Base-by-base conservation (phyloP, 2,113 vertebrate genomes). In the Antennarius striatus region DNA sequence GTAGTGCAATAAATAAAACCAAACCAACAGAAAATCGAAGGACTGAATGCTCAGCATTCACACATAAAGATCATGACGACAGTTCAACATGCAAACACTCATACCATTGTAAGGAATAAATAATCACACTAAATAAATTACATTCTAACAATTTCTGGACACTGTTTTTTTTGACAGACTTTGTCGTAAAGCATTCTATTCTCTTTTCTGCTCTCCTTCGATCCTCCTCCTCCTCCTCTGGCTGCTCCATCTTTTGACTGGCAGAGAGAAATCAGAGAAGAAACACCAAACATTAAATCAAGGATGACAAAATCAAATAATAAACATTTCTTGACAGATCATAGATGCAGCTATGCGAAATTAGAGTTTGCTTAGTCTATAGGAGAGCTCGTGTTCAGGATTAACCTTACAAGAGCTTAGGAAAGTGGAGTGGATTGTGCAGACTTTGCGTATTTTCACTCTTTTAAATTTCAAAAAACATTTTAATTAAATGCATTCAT, bases 91-190 rank as follows among this genome's bases (percentile, higher is more conserved):
- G 57, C 58, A 76, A 52, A 88, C 56, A 79, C 13, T 29, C 56
- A 80, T 47, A 71, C 43, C 56, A 60, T 69, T 14, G 8, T 72
- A 30, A 76, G 77, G 75, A 88, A 90, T 90, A 89, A 90, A 90
- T 89, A 91, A 77, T 76, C 36, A 79, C 58, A 80, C 77, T 81
- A 76, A 89, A 91, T 91, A 91, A 91, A 88, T 91, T 91, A 91
- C 57, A 85, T 73, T 81, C 83, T 82, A 82, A 67, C 43, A 79
- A 50, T 17, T 63, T 46, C 12, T 64, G 59, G 22, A 68, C 42
- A 52, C 14, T 57, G 58, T 46, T 56, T 16, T 53, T 53, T 28
- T 71, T 67, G 17, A 63, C 45, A 71, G n/a, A 74, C 59, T 76
- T 45, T 82, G 70, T 87, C 85, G 16, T 57, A 55, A 84, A 77